Percentiles rank a stretch among this genome's conserved stretches.
phyloP scores from a whole-genome alignment of 1,140 invertebrate species.

The Drosophila ambigua region DNA sequence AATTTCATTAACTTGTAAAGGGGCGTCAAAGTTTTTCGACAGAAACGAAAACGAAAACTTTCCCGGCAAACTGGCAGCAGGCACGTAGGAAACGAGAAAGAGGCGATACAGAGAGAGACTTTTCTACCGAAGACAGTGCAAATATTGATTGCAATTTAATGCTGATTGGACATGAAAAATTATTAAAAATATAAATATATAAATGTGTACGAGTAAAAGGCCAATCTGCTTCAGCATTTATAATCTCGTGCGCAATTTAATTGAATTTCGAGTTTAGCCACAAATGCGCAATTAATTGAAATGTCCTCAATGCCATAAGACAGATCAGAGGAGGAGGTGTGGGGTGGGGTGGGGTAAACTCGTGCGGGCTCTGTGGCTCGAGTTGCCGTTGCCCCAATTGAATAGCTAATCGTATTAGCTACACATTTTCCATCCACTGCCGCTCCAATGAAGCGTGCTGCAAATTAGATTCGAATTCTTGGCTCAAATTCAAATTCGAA shows the following conservation, averaged over 20 bases:
- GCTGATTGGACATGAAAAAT: constrained; percentile 50
- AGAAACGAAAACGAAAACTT: constrained; percentile 43
- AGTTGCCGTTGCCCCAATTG: not conserved
- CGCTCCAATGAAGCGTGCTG: constrained; percentile 47
- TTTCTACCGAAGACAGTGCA: constrained; percentile 18
- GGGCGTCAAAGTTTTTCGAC: constrained; percentile 45
- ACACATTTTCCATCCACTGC: constrained; percentile 26
- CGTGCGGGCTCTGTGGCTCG: no score
- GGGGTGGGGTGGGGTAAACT: not conserved
- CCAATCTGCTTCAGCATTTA: constrained; percentile 43
- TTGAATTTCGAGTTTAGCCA: constrained; percentile 61
- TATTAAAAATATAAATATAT: constrained; percentile 25
- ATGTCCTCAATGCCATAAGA: constrained; percentile 25
- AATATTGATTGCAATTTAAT: constrained; percentile 64
- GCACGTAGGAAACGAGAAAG: constrained; percentile 19
- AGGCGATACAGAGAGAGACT: not conserved
- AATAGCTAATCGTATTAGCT: constrained; percentile 69
- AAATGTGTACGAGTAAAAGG: constrained; percentile 9
- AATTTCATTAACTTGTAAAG: constrained; percentile 71
- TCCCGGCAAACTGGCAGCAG: constrained; percentile 34
- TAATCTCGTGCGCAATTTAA: constrained; percentile 67
- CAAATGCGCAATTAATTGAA: constrained; percentile 77
- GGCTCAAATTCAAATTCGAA: constrained; percentile 22
- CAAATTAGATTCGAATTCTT: constrained; percentile 40
- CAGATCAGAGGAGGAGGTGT: not conserved